Evolutionary conservation across 2,797 vertebrate species (phyloP), one percentile per base, ranked within the genome.

Genomic region (Neosilurus hyrtlii): DNA sequence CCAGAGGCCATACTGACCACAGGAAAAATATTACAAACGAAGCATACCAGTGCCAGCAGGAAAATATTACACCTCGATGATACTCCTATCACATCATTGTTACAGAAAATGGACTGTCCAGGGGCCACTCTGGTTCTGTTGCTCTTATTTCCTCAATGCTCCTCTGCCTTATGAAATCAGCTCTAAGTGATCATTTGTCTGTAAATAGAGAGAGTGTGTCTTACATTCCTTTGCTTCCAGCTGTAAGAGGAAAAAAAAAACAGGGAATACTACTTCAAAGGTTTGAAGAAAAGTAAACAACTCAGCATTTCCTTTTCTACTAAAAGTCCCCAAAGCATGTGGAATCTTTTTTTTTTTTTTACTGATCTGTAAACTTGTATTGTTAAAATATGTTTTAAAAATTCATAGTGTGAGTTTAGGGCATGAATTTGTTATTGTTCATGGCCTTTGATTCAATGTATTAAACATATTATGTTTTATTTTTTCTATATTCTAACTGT

Each of bases 21-120:
- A 10, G 62, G 67, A 56, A 74, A 70, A 86, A 80, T 78, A 84
- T 86, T 80, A 80, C 68, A 82, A 84, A 68, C 75, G 49, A 84
- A 75, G 49, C 76, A 70, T 68, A 66, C 61, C 37, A 67, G 68
- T 59, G 52, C 84, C 26, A 57, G n/a, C 76, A 75, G 68, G 54
- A 82, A 85, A 73, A 79, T 67, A 82, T 67, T 74, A 78, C 43
- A 74, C 66, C 16, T 66, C 30, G 6, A 12, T 65, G 49, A 85
- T 59, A 68, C 52, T 68, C 18, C 49, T 26, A 62, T 71, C 59
- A 70, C 73, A 78, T 3, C 62, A 62, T 71, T 26, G 70, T 70
- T 52, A 70, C 56, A 56, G 79, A 71, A 22, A 81, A 81, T 62
- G 54, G 78, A 76, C 79, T 61, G 63, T 76, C 83, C 61, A 57